Evolutionary conservation across 2,113 vertebrate genomes (phyloP).

Genomic region (Sylvia atricapilla): DNA sequence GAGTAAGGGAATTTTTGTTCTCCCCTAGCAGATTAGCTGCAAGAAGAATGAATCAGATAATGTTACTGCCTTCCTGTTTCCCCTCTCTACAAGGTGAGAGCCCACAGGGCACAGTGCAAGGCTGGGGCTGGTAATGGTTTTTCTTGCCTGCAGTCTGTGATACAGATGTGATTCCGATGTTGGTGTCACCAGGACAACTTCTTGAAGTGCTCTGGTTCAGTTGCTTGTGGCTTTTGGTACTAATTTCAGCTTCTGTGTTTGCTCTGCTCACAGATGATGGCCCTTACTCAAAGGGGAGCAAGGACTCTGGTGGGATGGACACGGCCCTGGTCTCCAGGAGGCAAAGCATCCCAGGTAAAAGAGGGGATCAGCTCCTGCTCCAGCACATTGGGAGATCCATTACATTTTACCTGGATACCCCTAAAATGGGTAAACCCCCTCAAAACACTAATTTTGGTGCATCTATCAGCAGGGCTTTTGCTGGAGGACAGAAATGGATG

Average conservation of each 20-base stretch:
- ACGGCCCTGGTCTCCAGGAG: constrained; percentile 81
- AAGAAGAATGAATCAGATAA: constrained; percentile 48
- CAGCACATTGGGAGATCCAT: background rate
- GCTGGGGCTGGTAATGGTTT: background rate
- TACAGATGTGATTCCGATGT: background rate
- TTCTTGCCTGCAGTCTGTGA: background rate
- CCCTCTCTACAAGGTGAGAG: background rate
- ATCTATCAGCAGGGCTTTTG: background rate
- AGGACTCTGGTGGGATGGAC: constrained; percentile 80
- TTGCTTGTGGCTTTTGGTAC: background rate
- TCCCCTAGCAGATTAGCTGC: constrained; percentile 1
- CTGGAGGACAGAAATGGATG: background rate
- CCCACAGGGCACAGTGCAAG: fast-evolving
- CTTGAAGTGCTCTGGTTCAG: background rate
- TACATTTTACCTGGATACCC: background rate
- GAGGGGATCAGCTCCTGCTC: background rate
- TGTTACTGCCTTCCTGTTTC: background rate
- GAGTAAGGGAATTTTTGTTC: constrained; percentile 38
- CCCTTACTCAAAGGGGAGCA: constrained; percentile 90
- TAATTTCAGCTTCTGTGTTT: constrained; percentile 19
- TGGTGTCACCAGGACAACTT: background rate
- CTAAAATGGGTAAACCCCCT: background rate
- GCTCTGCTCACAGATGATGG: constrained; percentile 83
- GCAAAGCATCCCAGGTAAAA: constrained; percentile 91
- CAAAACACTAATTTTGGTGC: background rate